A percentile compares a stretch with the other conserved stretches of the same genome.
phyloP scores from a whole-genome alignment of 2,888 invertebrate species.

The Hyposoter dolosus region DNA sequence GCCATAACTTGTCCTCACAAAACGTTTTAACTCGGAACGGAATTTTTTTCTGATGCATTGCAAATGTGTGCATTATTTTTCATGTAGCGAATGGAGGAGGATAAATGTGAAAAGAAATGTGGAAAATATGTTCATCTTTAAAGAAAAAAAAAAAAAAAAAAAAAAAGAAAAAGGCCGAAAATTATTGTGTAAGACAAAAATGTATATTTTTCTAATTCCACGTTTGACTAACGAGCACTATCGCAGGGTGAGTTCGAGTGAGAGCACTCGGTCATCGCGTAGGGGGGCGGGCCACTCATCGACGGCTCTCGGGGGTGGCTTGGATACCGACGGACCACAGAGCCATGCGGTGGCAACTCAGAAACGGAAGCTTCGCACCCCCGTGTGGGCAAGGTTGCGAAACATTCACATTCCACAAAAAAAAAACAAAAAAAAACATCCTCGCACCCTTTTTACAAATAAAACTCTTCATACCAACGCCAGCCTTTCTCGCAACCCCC shows the following conservation, averaged over 20 bases:
- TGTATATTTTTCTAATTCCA: constrained; percentile 69
- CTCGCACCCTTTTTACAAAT: constrained; percentile 36
- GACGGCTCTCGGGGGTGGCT: constrained; percentile 85
- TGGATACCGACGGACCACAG: constrained; percentile 85
- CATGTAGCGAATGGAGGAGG: constrained; percentile 7
- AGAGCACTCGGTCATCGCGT: constrained; percentile 83
- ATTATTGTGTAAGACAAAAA: constrained; percentile 57
- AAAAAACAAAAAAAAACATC: constrained; percentile 74
- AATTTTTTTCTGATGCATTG: constrained; percentile 16
- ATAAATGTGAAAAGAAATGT: constrained; percentile 14
- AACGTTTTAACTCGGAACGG: constrained; percentile 17
- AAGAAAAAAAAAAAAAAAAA: constrained; percentile 24
- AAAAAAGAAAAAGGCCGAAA: background rate
- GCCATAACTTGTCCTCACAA: constrained; percentile 32
- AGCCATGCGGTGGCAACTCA: constrained; percentile 86
- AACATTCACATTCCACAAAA: constrained; percentile 87
- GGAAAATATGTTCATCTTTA: constrained; percentile 22
- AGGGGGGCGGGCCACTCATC: constrained; percentile 85
- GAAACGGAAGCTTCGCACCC: constrained; percentile 92
- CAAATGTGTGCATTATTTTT: constrained; percentile 1
- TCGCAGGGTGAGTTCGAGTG: constrained; percentile 86
- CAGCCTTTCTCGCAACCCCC: constrained; percentile 2
- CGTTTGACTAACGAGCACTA: constrained; percentile 83
- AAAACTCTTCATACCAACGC: constrained; percentile 21
- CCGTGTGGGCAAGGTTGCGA: constrained; percentile 92